These are phyloP conservation scores for Drosophila cracens DNA, from an alignment of 2,888 invertebrate species.

Conservation along the genomic window DNA sequence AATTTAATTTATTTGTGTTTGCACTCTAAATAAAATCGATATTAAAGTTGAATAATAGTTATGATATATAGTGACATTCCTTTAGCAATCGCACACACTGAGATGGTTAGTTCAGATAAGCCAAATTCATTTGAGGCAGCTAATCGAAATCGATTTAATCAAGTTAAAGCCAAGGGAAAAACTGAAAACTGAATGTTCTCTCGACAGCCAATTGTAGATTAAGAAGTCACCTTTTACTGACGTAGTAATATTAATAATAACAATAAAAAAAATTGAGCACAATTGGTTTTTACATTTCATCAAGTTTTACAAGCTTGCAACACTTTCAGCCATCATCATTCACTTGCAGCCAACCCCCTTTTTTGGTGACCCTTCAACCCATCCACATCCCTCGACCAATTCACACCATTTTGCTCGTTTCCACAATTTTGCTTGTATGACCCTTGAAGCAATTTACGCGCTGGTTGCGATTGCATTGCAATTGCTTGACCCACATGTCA, in stretches of 20 bases:
- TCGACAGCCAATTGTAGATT: too few relatives aligned
- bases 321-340: background rate
- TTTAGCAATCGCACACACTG: background rate
- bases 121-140: background rate
- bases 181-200: too few relatives aligned
- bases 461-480: constrained; percentile 60
- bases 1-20: background rate
- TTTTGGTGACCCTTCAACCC: constrained; percentile 17
- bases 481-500: constrained; percentile 71
- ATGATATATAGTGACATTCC: background rate
- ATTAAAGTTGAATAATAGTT: background rate
- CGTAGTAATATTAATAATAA: too few relatives aligned
- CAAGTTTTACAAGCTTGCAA: constrained; percentile 4
- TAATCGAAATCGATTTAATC: background rate
- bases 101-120: background rate
- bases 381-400: constrained; percentile 39
- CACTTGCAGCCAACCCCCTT: constrained; percentile 6
- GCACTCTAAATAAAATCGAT: background rate
- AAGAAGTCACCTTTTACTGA: too few relatives aligned
- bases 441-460: constrained; percentile 58
- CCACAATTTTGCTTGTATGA: constrained; percentile 11
- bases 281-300: constrained; percentile 4
- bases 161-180: background rate
- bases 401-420: constrained; percentile 36
- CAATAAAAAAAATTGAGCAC: background rate